Percentiles rank a stretch among this genome's conserved stretches.
Evolutionary conservation across 2,113 vertebrate genomes (phyloP).

Genomic region (Canis aureus): DNA sequence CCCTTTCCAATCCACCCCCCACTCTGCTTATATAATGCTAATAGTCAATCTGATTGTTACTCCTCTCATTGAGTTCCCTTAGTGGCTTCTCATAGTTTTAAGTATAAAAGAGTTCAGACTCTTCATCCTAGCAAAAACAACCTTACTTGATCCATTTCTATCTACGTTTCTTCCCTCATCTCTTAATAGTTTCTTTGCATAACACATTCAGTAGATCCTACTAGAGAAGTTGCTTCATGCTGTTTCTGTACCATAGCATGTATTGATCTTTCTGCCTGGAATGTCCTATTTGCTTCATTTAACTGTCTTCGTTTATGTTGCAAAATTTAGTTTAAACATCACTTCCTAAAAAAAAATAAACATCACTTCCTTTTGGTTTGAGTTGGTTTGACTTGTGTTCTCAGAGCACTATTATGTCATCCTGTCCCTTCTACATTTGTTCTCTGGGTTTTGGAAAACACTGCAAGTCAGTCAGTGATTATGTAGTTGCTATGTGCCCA

Average conservation of each 20-base stretch:
- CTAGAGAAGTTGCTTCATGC: not conserved
- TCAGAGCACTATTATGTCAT: not conserved
- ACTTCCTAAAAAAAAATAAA: not conserved
- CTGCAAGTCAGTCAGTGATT: not conserved
- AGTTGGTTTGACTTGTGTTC: not conserved
- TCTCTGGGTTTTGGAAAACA: not conserved
- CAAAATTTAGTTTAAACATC: slow-evolving; percentile 12
- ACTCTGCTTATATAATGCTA: not conserved
- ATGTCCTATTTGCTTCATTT: slow-evolving; percentile 45
- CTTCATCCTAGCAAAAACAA: not conserved
- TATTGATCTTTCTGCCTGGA: not conserved
- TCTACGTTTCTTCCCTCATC: not conserved
- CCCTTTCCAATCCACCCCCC: not conserved
- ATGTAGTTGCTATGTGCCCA: not conserved
- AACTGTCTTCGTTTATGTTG: not conserved
- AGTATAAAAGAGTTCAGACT: slow-evolving; percentile 19
- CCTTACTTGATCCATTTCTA: not conserved
- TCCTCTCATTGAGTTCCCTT: not conserved
- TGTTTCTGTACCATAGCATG: not conserved
- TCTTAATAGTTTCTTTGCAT: not conserved
- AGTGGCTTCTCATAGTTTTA: not conserved
- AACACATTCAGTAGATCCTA: not conserved
- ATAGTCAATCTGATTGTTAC: slow-evolving; percentile 16
- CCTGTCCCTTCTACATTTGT: not conserved
- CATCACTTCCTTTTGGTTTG: not conserved